Conservation (phyloP, 2,113 vertebrate genomes). For the Origma solitaria region DNA sequence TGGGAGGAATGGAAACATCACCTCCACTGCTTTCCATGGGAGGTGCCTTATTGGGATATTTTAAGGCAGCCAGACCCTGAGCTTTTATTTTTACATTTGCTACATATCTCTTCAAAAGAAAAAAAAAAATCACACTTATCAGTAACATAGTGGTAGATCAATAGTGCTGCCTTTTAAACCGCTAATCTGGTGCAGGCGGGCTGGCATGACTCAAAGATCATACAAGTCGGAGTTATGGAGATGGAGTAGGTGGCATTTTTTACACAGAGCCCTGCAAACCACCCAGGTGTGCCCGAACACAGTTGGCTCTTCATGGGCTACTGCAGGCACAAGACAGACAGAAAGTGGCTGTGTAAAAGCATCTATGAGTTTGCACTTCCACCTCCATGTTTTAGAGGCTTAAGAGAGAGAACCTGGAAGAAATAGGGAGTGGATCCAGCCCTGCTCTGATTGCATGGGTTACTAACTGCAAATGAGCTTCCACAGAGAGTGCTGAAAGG, state of each 20-base stretch:
- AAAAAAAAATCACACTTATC: neutral
- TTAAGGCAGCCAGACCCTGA: neutral
- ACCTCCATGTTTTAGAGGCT: neutral
- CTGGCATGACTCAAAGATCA: conserved; percentile 7
- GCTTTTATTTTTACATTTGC: conserved; percentile 33
- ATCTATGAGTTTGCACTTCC: neutral
- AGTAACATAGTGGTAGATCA: neutral
- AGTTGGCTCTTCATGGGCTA: neutral
- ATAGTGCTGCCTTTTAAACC: neutral
- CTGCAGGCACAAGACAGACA: neutral
- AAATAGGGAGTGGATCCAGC: neutral
- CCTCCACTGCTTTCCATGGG: neutral
- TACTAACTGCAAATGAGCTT: neutral
- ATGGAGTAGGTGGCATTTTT: neutral
- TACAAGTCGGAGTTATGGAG: neutral
- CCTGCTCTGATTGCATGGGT: neutral
- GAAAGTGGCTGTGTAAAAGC: neutral
- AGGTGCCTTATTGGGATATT: conserved; percentile 18
- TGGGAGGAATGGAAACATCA: neutral
- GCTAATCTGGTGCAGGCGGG: neutral
- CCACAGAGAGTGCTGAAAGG: neutral
- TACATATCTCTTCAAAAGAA: neutral
- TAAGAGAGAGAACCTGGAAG: neutral
- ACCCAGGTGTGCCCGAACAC: neutral
- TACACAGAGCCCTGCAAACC: neutral